Evolutionary conservation across 2,797 vertebrate genomes (phyloP), one percentile per base, ranked within the genome.

Genomic region (Erethizon dorsatum): DNA sequence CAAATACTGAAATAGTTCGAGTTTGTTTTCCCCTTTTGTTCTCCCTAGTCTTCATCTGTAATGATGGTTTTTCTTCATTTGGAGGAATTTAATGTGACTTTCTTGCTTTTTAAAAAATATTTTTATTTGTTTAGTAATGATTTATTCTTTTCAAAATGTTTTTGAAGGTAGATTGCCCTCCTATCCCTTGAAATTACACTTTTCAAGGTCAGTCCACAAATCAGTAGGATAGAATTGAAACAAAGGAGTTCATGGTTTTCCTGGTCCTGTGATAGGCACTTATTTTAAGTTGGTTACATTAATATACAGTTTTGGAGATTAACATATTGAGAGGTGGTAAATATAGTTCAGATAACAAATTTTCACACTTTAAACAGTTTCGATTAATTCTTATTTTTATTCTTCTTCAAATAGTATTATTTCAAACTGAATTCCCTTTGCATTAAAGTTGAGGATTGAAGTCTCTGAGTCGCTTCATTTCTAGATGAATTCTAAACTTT

Each of bases 111-210:
- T 56, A 57, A 85, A 69, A 85, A 59, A 41, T 5, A 5, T 69
- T 93, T 97, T 91, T 79, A 47, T 86, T 52, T 79, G 11, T 80
- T 80, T 31, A 59, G 13, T 88, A 73, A 83, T 67, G 79, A 65
- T 88, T 93, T 88, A 41, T 95, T 52, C 90, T 95, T 88, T 69
- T 97, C 88, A 91, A 91, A 96, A 87, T 47, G 20, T 31, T 88
- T 86, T 95, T 59, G 50, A 52, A 92, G 83, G 45, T 73, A 90
- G 50, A n/a, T 65, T 33, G 63, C 71, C 92, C 47, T 56, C 78
- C 59, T 33, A 52, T 7, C 31, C 7, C 18, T 22, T 88, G 67
- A 93, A 92, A 82, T 90, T 61, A 77, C 31, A 84, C 22, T 94
- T 91, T 94, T 59, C 86, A 86, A 96, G 37, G 61, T 85, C 85